Evolutionary conservation across 2,113 vertebrate species (phyloP).

Genomic region (Oreochromis niloticus): DNA sequence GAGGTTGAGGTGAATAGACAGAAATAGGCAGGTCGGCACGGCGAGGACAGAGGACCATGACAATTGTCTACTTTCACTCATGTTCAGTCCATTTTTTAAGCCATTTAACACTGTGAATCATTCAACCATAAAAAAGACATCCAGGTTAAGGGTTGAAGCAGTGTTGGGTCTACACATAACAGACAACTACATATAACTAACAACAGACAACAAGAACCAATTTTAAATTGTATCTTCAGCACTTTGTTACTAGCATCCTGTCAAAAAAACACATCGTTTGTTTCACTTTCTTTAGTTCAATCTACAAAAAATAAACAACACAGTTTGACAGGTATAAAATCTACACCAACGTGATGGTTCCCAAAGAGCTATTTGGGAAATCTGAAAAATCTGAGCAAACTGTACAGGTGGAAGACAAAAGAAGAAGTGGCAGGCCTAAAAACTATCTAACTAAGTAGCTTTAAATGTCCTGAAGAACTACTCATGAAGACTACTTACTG

Average conservation of each 20-base stretch:
- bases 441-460: not conserved
- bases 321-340: not conserved
- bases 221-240: not conserved
- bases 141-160: not conserved
- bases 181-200: not conserved
- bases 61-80: not conserved
- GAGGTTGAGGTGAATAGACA: not conserved
- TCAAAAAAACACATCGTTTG: not conserved
- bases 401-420: not conserved
- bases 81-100: not conserved
- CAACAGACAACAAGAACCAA: not conserved
- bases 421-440: not conserved
- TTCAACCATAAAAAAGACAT: not conserved
- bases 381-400: not conserved
- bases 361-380: not conserved
- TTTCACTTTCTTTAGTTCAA: not conserved
- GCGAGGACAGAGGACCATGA: not conserved
- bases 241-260: not conserved
- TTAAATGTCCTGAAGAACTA: not conserved
- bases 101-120: not conserved
- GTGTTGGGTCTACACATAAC: not conserved
- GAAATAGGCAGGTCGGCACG: not conserved
- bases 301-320: not conserved
- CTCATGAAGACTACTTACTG: not conserved
- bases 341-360: not conserved